Conservation (phyloP, 2,113 vertebrate genomes). For the Gallinago undulata region DNA sequence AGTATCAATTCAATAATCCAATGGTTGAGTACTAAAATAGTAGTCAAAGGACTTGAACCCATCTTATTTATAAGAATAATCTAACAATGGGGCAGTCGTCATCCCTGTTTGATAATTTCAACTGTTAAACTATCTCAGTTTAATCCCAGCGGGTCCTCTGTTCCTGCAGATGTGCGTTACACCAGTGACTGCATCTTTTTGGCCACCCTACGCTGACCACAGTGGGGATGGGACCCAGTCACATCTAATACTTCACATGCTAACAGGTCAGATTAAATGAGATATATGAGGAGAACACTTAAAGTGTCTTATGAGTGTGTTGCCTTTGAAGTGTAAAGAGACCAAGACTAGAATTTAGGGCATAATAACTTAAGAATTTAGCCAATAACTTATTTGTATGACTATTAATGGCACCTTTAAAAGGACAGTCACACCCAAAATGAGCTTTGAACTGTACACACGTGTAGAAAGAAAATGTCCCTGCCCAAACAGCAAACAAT, state of each 20-base stretch:
- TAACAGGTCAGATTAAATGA: background rate
- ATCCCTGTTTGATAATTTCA: background rate
- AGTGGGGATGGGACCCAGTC: background rate
- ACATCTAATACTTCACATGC: background rate
- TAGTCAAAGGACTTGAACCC: accelerated
- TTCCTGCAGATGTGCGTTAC: background rate
- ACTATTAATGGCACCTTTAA: background rate
- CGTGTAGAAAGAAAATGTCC: background rate
- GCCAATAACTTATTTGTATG: background rate
- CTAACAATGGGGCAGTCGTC: background rate
- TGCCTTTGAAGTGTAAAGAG: background rate
- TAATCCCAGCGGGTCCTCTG: background rate
- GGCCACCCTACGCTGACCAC: accelerated
- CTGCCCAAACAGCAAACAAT: background rate
- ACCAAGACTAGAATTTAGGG: background rate
- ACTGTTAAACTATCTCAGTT: background rate
- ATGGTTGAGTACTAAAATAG: background rate
- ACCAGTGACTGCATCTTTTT: accelerated
- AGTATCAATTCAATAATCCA: background rate
- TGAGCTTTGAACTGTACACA: background rate
- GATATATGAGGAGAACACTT: background rate
- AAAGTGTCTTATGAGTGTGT: background rate
- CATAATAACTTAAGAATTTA: background rate
- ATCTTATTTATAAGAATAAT: background rate
- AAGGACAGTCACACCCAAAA: background rate